Percentiles rank a stretch among this genome's conserved stretches.
phyloP scores from a whole-genome alignment of 2,797 vertebrate species.

The Nyctibius grandis region DNA sequence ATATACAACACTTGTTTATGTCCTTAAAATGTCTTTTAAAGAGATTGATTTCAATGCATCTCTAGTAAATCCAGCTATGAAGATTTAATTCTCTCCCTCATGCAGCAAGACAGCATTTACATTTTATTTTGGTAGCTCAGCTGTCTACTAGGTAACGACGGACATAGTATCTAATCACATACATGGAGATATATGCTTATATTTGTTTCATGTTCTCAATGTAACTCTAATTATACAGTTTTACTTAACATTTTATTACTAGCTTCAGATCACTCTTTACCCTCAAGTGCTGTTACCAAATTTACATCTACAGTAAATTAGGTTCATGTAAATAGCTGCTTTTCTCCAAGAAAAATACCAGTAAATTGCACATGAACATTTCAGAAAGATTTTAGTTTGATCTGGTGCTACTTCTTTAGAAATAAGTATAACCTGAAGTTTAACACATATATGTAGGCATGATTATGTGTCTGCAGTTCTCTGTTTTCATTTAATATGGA shows the following conservation, averaged over 20 bases:
- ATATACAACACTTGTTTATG: conserved; percentile 70
- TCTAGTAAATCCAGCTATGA: conserved; percentile 63
- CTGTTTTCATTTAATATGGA: background rate
- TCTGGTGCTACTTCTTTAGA: background rate
- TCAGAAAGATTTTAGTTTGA: background rate
- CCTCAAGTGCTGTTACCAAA: background rate
- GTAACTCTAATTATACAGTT: conserved; percentile 63
- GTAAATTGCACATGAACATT: background rate
- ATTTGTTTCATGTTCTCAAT: conserved; percentile 23
- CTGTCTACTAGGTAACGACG: conserved; percentile 15
- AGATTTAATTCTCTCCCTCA: conserved; percentile 62
- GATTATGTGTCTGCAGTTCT: background rate
- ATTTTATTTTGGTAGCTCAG: conserved; percentile 17
- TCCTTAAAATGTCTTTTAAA: conserved; percentile 73
- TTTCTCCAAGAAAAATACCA: background rate
- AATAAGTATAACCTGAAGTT: background rate
- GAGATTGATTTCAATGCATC: conserved; percentile 71
- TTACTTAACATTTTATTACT: conserved; percentile 55
- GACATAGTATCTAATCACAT: conserved; percentile 15
- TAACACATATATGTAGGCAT: background rate
- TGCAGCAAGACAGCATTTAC: conserved; percentile 3
- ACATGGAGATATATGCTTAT: background rate
- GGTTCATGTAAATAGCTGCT: background rate
- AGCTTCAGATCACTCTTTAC: conserved; percentile 14
- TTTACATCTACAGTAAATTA: conserved; percentile 27